Conservation (phyloP, 37 sponge, comb jelly and placozoan species). For the Diacarnus erythraeanus region DNA sequence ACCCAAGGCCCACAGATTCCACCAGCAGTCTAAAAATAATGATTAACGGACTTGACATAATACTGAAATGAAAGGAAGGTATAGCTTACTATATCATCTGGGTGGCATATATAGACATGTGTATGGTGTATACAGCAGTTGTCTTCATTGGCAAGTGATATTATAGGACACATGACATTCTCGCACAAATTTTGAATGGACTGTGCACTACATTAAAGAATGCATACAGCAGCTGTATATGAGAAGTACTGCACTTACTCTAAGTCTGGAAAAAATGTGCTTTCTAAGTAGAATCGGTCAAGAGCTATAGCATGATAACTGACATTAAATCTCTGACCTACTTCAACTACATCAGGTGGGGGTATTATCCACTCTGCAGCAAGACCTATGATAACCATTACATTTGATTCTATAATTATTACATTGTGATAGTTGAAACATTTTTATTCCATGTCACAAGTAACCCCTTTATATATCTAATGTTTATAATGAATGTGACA, state of each 20-base stretch:
- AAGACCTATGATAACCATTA: conserved; percentile 24
- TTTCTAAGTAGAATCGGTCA: conserved; percentile 24
- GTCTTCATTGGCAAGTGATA: not conserved
- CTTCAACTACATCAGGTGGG: conserved; percentile 19
- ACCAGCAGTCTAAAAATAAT: not conserved
- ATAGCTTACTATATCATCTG: not conserved
- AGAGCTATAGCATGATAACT: conserved; percentile 4
- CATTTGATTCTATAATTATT: not conserved
- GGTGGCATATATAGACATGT: conserved; percentile 76
- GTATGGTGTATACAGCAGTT: conserved; percentile 86
- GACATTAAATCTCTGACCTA: conserved; percentile 35
- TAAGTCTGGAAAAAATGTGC: not conserved
- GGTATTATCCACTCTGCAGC: conserved; percentile 24
- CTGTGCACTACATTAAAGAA: not conserved
- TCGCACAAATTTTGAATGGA: conserved; percentile 28
- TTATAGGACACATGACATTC: conserved; percentile 8
- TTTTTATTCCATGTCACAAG: too few species aligned
- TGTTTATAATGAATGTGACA: too few species aligned
- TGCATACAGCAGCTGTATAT: not conserved
- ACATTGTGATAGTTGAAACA: too few species aligned
- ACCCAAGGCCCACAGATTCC: conserved; percentile 91
- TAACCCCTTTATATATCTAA: too few species aligned
- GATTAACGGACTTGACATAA: not conserved
- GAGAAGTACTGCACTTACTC: not conserved
- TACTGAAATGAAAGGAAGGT: not conserved